Percentiles rank a stretch among this genome's conserved stretches.
phyloP scores from a whole-genome alignment of 2,888 invertebrate genomes.

The Hyposoter dolosus region DNA sequence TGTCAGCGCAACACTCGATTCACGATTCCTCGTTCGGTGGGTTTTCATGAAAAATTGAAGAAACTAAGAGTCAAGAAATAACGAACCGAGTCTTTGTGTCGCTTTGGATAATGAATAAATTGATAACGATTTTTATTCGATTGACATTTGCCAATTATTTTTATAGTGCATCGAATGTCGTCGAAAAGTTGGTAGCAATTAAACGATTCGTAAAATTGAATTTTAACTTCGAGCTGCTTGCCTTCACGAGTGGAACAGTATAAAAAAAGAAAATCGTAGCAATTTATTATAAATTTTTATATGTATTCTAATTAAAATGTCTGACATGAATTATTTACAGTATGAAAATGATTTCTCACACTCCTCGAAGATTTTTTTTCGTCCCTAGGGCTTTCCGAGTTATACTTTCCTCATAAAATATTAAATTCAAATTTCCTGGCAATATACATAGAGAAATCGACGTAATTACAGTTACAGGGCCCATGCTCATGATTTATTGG shows the following conservation, averaged over 20 bases:
- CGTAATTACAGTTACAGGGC: conserved; percentile 1
- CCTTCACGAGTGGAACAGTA: conserved; percentile 7
- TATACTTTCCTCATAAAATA: conserved; percentile 21
- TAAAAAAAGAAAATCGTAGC: conserved; percentile 37
- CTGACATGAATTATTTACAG: conserved; percentile 45
- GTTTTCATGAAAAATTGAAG: not conserved
- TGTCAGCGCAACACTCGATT: too few species aligned
- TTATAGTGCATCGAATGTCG: not conserved
- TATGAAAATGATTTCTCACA: conserved; percentile 39
- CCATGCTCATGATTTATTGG: not conserved
- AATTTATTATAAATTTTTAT: conserved; percentile 11
- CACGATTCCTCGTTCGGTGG: too few species aligned
- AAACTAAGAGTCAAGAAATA: not conserved
- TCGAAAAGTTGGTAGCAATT: not conserved
- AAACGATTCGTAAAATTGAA: not conserved
- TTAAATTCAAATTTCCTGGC: not conserved
- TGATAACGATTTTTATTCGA: not conserved
- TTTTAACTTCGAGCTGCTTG: not conserved
- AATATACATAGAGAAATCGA: conserved; percentile 13
- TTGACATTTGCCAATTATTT: not conserved
- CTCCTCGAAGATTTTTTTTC: not conserved
- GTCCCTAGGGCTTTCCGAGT: not conserved
- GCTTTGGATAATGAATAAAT: not conserved
- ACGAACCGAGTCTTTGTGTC: not conserved
- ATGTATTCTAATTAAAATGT: not conserved